These are phyloP conservation scores for Hirtodrosophila trivittata DNA, from an alignment of 2,888 invertebrate species.

Conservation along the genomic window DNA sequence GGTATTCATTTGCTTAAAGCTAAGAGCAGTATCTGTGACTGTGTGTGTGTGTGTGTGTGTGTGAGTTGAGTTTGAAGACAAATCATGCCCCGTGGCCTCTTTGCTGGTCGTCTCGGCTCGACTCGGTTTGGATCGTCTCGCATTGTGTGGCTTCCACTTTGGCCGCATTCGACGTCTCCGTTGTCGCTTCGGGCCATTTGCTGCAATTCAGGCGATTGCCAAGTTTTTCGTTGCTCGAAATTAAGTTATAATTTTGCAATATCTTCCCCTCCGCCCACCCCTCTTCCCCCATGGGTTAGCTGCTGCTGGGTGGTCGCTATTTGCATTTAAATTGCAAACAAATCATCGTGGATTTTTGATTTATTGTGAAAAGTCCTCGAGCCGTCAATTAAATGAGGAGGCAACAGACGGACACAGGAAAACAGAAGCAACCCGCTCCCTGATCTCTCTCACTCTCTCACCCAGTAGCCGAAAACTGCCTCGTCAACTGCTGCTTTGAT, in stretches of 20 bases:
- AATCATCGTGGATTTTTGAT: constrained; percentile 70
- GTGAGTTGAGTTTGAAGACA: constrained; percentile 65
- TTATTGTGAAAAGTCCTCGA: constrained; percentile 66
- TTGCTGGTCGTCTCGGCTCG: constrained; percentile 1
- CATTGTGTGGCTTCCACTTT: constrained; percentile 67
- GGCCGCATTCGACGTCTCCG: constrained; percentile 46
- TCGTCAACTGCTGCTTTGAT: constrained; percentile 31
- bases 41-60: constrained; percentile 2
- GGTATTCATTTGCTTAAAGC: constrained; percentile 37
- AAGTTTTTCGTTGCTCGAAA: constrained; percentile 56
- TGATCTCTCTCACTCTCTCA: no score
- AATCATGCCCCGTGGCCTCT: constrained; percentile 68
- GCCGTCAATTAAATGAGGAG: constrained; percentile 67
- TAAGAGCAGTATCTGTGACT: constrained; percentile 2
- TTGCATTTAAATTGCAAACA: constrained; percentile 79
- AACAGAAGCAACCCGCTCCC: constrained; percentile 48
- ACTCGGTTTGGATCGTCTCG: constrained; percentile 23
- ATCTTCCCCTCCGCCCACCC: constrained; percentile 13
- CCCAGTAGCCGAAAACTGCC: constrained; percentile 30
- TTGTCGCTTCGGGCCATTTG: constrained; percentile 58
- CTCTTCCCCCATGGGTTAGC: neutral
- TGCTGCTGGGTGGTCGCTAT: constrained; percentile 67
- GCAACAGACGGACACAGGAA: constrained; percentile 1
- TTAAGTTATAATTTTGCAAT: constrained; percentile 72
- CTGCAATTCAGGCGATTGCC: constrained; percentile 46